Percentiles rank a stretch among this genome's conserved stretches.
Evolutionary conservation across 2,797 vertebrate genomes (phyloP).

Genomic region (Crocidura indochinensis): DNA sequence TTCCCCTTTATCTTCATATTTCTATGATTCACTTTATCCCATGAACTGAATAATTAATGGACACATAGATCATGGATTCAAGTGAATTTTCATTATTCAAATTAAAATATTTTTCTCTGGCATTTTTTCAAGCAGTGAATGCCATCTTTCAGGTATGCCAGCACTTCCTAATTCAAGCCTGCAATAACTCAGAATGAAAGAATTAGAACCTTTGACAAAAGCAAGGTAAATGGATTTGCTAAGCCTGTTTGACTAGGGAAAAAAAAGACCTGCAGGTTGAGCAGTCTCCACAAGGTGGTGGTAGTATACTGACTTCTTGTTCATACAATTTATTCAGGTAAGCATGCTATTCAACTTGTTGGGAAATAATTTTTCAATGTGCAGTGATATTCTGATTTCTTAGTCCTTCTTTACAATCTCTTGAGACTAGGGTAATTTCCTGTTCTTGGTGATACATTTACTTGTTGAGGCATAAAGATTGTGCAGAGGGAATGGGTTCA

Average conservation of each 20-base stretch:
- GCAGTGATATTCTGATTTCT: not conserved
- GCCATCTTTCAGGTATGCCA: constrained; percentile 87
- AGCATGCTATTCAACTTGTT: accelerated
- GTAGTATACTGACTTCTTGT: not conserved
- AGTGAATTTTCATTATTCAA: too few relatives aligned
- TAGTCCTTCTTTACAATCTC: not conserved
- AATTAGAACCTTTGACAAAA: constrained; percentile 90
- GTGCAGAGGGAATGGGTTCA: not conserved
- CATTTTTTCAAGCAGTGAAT: constrained; percentile 88
- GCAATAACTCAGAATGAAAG: constrained; percentile 92
- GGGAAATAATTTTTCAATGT: not conserved
- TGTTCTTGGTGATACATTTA: not conserved
- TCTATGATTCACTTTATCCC: too few relatives aligned
- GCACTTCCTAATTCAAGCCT: constrained; percentile 90
- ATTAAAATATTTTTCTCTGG: constrained; percentile 86
- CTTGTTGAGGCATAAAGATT: not conserved
- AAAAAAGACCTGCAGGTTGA: not conserved
- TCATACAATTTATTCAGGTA: too few relatives aligned
- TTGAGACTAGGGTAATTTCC: not conserved
- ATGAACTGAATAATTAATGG: too few relatives aligned
- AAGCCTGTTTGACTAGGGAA: accelerated
- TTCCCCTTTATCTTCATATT: too few relatives aligned
- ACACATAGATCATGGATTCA: too few relatives aligned
- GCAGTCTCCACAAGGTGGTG: not conserved
- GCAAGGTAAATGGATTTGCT: constrained; percentile 89